Conservation (phyloP, 1,140 invertebrate species). For the Stenopsyche tienmushanensis region DNA sequence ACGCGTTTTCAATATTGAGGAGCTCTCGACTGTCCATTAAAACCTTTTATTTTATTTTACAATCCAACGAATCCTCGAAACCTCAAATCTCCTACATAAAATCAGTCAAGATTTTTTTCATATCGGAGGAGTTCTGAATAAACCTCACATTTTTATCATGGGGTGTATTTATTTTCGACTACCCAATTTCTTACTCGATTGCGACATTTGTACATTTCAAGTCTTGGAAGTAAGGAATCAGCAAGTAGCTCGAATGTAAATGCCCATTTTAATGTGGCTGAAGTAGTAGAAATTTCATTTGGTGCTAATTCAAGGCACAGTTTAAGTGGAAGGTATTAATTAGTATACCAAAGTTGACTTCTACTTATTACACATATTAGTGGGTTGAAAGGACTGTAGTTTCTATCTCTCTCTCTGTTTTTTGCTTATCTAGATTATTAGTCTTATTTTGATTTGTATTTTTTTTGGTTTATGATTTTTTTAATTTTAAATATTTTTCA, state of each 20-base stretch:
- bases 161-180: no score
- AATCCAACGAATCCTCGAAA: neutral
- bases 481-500: slow-evolving; percentile 15
- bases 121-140: neutral
- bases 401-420: slow-evolving; percentile 10
- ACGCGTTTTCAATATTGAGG: no score
- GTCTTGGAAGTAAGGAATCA: no score
- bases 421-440: slow-evolving; percentile 5
- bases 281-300: no score
- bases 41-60: neutral
- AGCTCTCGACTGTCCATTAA: slow-evolving; percentile 2
- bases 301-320: neutral
- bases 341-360: neutral
- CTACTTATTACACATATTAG: slow-evolving; percentile 2
- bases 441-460: slow-evolving; percentile 27
- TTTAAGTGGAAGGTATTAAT: neutral
- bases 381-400: slow-evolving; percentile 24
- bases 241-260: no score
- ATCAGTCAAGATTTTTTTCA: neutral
- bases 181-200: no score
- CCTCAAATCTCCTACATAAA: neutral
- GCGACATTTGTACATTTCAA: no score
- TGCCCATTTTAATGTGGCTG: no score
- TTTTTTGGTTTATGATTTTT: slow-evolving; percentile 25
- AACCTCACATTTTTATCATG: neutral